Conservation (phyloP, 2,113 vertebrate genomes). For the Raja brachyura region DNA sequence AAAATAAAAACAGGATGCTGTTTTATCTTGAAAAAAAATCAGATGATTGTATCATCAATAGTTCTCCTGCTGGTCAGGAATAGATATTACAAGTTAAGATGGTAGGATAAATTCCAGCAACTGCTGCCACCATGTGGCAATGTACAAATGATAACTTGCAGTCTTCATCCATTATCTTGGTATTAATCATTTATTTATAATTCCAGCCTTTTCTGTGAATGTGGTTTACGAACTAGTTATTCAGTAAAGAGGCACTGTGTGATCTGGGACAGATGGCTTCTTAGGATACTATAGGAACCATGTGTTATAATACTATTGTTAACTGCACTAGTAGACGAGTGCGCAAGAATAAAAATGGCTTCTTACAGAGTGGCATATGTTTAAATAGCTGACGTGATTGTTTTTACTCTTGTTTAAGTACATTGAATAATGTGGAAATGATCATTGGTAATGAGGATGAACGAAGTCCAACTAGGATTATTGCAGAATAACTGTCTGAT, state of each 20-base stretch:
- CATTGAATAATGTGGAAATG: no score
- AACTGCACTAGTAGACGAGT: no score
- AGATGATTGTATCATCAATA: not conserved
- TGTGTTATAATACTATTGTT: no score
- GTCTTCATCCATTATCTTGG: not conserved
- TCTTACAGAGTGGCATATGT: no score
- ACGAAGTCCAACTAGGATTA: no score
- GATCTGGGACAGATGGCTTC: no score
- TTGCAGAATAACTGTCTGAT: no score
- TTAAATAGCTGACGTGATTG: no score
- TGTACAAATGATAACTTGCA: not conserved
- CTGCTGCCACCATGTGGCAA: slow-evolving; percentile 23
- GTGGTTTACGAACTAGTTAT: not conserved
- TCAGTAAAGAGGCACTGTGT: not conserved
- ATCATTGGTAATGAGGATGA: no score
- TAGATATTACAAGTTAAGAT: not conserved
- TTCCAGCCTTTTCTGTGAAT: not conserved
- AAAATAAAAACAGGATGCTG: not conserved
- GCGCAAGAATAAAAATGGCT: no score
- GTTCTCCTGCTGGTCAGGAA: not conserved
- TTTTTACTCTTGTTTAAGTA: no score
- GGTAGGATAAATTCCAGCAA: not conserved
- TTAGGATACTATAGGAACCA: no score
- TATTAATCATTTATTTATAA: not conserved
- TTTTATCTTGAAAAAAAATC: not conserved